These are phyloP conservation scores for Bovichtus diacanthus DNA, from an alignment of 2,797 vertebrate species.

Conservation along the genomic window DNA sequence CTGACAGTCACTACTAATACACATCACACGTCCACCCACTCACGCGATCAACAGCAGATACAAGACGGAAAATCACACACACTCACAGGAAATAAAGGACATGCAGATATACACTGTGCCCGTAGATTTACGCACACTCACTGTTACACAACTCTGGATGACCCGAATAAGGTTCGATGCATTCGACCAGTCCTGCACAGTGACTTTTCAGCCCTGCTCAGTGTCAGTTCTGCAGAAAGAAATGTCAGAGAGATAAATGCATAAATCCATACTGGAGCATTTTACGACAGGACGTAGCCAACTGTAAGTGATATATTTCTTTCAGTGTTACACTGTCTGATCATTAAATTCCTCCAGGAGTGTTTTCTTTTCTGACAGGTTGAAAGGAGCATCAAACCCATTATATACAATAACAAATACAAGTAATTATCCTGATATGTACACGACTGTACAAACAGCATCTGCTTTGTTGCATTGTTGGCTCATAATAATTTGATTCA, in stretches of 20 bases:
- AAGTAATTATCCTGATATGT: neutral
- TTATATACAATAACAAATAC: neutral
- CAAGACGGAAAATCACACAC: slow-evolving; percentile 13
- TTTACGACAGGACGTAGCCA: slow-evolving; percentile 14
- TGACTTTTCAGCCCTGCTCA: slow-evolving; percentile 22
- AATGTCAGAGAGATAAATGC: slow-evolving; percentile 43
- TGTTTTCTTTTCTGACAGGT: slow-evolving; percentile 1
- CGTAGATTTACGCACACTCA: neutral
- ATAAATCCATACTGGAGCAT: slow-evolving; percentile 18
- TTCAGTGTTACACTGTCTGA: neutral
- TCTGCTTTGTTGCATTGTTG: neutral
- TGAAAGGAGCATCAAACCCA: slow-evolving; percentile 3
- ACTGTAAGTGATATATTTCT: neutral
- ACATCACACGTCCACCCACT: slow-evolving; percentile 67
- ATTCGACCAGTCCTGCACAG: slow-evolving; percentile 2
- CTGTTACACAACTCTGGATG: neutral
- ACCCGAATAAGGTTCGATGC: neutral
- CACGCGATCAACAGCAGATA: slow-evolving; percentile 28
- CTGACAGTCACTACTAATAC: slow-evolving; percentile 62
- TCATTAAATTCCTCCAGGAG: slow-evolving; percentile 14
- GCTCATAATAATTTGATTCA: neutral
- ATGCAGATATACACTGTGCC: neutral
- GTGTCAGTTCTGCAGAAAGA: slow-evolving; percentile 13
- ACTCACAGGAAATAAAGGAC: slow-evolving; percentile 17
- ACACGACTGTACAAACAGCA: neutral